phyloP scores from a whole-genome alignment of 2,113 vertebrate genomes.

The Cavia porcellus region DNA sequence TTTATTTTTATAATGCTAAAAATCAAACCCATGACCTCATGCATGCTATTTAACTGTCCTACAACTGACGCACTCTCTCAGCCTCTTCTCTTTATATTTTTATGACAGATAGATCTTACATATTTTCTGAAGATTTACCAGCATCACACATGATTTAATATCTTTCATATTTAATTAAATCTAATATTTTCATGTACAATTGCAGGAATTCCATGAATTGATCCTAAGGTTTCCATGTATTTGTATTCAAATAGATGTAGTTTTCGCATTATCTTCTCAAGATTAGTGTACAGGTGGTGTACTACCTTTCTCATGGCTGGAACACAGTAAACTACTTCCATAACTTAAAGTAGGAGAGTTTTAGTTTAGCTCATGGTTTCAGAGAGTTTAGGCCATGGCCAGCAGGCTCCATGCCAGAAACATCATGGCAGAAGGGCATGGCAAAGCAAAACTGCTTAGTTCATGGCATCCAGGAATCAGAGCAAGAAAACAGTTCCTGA shows the following conservation, averaged over 20 bases:
- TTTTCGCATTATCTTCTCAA: not conserved
- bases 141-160: not conserved
- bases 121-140: not conserved
- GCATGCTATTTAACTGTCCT: not conserved
- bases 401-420: not conserved
- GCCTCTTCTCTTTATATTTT: not conserved
- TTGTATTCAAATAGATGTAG: not conserved
- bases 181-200: not conserved
- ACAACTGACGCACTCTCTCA: not conserved
- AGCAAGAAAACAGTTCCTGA: not conserved
- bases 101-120: not conserved
- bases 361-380: not conserved
- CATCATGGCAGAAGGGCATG: not conserved
- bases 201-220: not conserved
- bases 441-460: not conserved
- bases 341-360: not conserved
- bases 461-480: not conserved
- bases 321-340: not conserved
- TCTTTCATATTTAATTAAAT: slow-evolving; percentile 15
- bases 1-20: not conserved
- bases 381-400: not conserved
- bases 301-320: not conserved
- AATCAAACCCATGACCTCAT: not conserved
- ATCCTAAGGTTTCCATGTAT: not conserved
- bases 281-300: not conserved